Conservation (phyloP, 2,888 invertebrate genomes). For the Cataglyphis livida region DNA sequence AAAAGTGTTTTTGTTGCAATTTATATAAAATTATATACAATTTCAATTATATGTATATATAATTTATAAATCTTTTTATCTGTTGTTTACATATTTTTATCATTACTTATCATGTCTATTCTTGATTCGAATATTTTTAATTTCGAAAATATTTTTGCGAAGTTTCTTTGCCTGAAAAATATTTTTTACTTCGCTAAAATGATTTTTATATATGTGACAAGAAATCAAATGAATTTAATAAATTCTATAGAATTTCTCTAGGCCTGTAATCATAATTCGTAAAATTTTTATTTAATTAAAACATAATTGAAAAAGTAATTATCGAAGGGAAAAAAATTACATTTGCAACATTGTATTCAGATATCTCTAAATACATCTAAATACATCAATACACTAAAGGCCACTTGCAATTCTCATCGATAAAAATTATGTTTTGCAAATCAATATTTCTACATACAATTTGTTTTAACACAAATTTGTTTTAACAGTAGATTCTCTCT, state of each 20-base stretch:
- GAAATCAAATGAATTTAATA: not conserved
- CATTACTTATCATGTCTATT: not conserved
- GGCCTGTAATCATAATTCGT: not conserved
- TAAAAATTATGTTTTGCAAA: not conserved
- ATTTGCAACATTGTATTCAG: not conserved
- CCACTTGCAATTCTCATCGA: not conserved
- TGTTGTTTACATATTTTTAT: not conserved
- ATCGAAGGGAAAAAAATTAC: slow-evolving; percentile 1
- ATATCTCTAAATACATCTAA: not conserved
- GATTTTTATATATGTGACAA: not conserved
- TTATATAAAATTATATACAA: not conserved
- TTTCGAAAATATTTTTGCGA: not conserved
- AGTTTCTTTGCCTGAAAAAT: not conserved
- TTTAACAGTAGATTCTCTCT: not conserved
- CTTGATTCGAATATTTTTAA: not conserved
- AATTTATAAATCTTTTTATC: not conserved
- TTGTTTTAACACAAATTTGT: not conserved
- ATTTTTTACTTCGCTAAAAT: not conserved
- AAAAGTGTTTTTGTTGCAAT: not conserved
- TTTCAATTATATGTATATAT: not conserved
- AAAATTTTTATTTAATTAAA: slow-evolving; percentile 7
- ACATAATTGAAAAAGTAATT: not conserved
- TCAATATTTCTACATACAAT: slow-evolving; percentile 13
- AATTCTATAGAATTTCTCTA: not conserved
- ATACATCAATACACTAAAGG: not conserved